Evolutionary conservation across 1,140 invertebrate species (phyloP), one percentile per base, ranked within the genome.

Genomic region (Drosophila asahinai): DNA sequence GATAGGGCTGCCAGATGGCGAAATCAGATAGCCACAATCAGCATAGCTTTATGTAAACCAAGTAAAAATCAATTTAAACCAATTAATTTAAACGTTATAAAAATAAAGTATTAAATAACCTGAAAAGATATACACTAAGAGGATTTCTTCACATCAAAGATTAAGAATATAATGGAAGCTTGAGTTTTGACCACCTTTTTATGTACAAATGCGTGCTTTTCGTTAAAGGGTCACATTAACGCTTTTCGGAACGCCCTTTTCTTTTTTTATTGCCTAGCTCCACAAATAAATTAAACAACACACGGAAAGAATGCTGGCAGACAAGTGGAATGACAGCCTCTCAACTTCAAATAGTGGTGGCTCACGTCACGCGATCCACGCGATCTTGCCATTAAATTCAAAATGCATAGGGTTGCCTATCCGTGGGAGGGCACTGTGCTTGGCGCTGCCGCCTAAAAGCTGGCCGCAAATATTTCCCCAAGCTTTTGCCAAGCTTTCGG

Each of bases 241-340:
- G 36, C 14, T 68, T 25, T 8, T 11, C 4, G 36, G 25, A 68
- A 68, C 19, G 19, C 17, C 63, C 15, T 9, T 5, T 15, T 17
- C 0, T 30, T 5, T 19, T 25, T 11, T 40, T 27, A 11, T 14
- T 25, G 33, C 15, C 8, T n/a, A 15, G 19, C 15, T 25, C 49
- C 55, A 64, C 60, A 80, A 68, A 83, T 49, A 73, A 47, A 71
- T 60, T 33, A 47, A 49, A 33, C 33, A 12, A 33, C 33, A 9
- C 30, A 51, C 4, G n/a, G 11, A 9, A 12, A 40, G 11, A 49
- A 49, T 48, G 22, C 17, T 30, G 17, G 2, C 36, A 19, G 52
- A 11, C 6, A 59, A 5, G 40, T 62, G 55, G 30, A 25, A 33
- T 25, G 27, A 12, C 40, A 8, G 14, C 62, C 12, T n/a, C 38